Base-by-base conservation (phyloP, 1,140 invertebrate genomes). In the Zaprionus nigranus region DNA sequence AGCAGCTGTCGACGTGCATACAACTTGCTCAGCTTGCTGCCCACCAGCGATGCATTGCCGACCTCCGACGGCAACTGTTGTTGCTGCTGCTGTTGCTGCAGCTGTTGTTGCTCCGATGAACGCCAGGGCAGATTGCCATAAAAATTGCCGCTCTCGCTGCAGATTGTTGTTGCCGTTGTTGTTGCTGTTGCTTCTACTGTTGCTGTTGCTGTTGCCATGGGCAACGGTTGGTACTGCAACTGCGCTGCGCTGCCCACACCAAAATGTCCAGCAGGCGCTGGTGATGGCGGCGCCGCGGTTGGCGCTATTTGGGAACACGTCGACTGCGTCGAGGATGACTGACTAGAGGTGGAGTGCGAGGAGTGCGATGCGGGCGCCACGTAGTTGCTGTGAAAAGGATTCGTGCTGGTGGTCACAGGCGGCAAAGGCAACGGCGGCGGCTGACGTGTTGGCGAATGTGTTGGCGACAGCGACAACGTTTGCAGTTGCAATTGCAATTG, bases 271-370 rank as follows among this genome's bases (percentile, higher is more conserved):
- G 84, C 79, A 49, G 34, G 49, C 30, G 5, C 28, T 40, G 38
- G 51, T n/a, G 40, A 54, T 73, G 74, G 30, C 24, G 67, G 51
- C 43, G 68, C 54, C 11, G 71, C 57, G 36, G 83, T 51, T 6
- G 56, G 12, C 0, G 70, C 91, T 54, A 91, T 88, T 72, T 92
- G 91, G 15, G 91, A 92, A 71, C 85, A 92, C 11, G 79, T 86
- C 36, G 91, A 92, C 63, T 92, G 91, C 58, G 91, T 92, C 26
- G 91, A 92, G 20, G 91, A 92, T 26, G 91, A 92, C 66, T 92
- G 91, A 91, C 90, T 92, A 83, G 91, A 92, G 34, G 85, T 92
- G 74, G 91, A 92, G 76, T 91, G 87, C 59, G 86, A 82, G n/a
- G 85, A 83, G 17, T 79, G 74, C 17, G 53, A 26, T 9, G 53